Evolutionary conservation across 2,888 invertebrate genomes (phyloP).

Genomic region (Nephrocerus scutellatus): DNA sequence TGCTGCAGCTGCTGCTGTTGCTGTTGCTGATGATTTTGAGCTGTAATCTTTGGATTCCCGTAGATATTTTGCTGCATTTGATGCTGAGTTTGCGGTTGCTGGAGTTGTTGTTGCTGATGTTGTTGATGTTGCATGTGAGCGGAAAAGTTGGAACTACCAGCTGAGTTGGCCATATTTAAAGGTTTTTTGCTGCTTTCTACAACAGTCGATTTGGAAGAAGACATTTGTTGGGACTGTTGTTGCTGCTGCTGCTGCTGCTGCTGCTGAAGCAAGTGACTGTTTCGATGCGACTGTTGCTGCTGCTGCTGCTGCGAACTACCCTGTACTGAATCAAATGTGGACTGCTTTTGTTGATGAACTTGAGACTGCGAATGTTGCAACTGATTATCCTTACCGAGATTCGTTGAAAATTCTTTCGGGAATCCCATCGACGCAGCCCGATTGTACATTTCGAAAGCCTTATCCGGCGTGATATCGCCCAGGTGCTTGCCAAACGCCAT

Average conservation of each 20-base stretch:
- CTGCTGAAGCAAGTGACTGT: constrained; percentile 22
- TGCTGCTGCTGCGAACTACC: constrained; percentile 16
- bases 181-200: constrained; percentile 24
- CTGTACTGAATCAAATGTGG: neutral
- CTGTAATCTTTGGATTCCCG: neutral
- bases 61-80: too few relatives aligned
- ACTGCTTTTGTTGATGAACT: constrained; percentile 24
- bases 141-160: constrained; percentile 17
- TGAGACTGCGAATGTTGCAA: constrained; percentile 31
- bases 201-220: constrained; percentile 17
- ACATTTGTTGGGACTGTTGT: constrained; percentile 23
- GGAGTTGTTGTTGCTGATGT: constrained; percentile 18
- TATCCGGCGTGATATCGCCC: constrained; percentile 41
- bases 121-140: constrained; percentile 18
- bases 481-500: constrained; percentile 42
- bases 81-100: constrained; percentile 4
- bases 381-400: constrained; percentile 26
- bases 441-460: constrained; percentile 48
- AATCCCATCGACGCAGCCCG: constrained; percentile 45
- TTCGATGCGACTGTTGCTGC: constrained; percentile 20
- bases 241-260: constrained; percentile 12
- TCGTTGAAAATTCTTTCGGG: constrained; percentile 39
- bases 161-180: constrained; percentile 26
- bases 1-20: constrained; percentile 23
- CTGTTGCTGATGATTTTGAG: constrained; percentile 3